phyloP scores from a whole-genome alignment of 2,888 invertebrate species.

The Dicyrtoma fusca region DNA sequence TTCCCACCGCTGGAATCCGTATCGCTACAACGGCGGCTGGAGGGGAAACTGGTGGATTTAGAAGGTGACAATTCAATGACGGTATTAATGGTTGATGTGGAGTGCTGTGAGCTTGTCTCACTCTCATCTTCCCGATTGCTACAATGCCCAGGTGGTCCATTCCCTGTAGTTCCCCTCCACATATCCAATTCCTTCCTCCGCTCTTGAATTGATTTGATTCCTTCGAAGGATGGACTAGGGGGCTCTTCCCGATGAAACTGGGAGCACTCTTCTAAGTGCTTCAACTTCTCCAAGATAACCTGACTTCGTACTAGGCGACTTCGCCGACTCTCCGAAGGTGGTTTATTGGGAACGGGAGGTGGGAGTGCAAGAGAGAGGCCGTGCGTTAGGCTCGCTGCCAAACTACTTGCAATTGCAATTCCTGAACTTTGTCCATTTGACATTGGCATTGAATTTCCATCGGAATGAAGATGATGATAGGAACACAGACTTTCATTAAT shows the following conservation, averaged over 20 bases:
- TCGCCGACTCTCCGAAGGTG: conserved; percentile 56
- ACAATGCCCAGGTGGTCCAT: conserved; percentile 52
- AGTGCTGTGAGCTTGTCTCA: conserved; percentile 60
- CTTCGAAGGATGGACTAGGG: conserved; percentile 57
- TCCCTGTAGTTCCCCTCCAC: conserved; percentile 55
- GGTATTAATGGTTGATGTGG: conserved; percentile 59
- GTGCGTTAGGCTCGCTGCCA: not conserved
- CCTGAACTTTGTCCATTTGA: conserved; percentile 57
- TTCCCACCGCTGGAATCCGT: conserved; percentile 51
- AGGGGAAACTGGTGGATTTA: conserved; percentile 51
- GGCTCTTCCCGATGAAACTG: conserved; percentile 57
- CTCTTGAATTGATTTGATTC: conserved; percentile 59
- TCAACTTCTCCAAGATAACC: conserved; percentile 58
- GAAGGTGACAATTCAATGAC: conserved; percentile 59
- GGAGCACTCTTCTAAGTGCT: conserved; percentile 58
- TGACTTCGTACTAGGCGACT: conserved; percentile 56
- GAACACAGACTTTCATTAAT: conserved; percentile 8
- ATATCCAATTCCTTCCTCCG: conserved; percentile 59
- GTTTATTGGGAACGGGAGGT: conserved; percentile 71
- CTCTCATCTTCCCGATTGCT: conserved; percentile 57
- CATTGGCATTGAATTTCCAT: not conserved
- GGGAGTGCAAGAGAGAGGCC: conserved; percentile 58
- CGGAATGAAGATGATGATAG: conserved; percentile 15
- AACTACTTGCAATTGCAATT: conserved; percentile 10
- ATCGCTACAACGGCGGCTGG: conserved; percentile 54